A percentile compares a stretch with the other conserved stretches of the same genome.
Conservation (phyloP, 2,113 vertebrate genomes). For the Burhinus bistriatus region DNA sequence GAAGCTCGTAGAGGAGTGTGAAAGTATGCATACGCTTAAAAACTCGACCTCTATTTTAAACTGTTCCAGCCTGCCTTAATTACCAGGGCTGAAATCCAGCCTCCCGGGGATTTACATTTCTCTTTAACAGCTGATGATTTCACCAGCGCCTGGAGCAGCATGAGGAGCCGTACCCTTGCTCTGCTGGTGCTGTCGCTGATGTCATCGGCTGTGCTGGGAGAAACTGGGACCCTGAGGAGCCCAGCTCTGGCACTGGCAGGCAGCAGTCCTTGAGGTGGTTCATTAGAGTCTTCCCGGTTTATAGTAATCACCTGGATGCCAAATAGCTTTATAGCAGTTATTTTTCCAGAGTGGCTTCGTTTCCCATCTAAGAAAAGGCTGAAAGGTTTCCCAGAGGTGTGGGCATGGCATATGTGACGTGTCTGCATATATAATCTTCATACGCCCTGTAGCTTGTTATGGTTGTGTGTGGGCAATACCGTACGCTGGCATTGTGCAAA, state of each 20-base stretch:
- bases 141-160: neutral
- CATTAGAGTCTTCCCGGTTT: neutral
- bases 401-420: neutral
- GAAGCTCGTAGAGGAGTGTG: neutral
- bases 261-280: neutral
- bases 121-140: constrained; percentile 41
- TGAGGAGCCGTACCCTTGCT: neutral
- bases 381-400: neutral
- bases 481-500: neutral
- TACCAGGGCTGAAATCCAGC: constrained; percentile 1
- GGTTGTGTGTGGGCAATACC: neutral
- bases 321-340: neutral
- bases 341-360: neutral
- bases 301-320: neutral
- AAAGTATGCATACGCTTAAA: neutral
- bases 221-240: neutral
- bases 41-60: neutral
- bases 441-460: neutral
- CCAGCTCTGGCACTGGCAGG: neutral
- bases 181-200: neutral
- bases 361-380: neutral
- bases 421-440: neutral
- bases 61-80: constrained; percentile 24
- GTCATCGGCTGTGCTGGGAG: neutral
- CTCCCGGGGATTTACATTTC: neutral